phyloP scores from a whole-genome alignment of 2,113 vertebrate species.

The Raja brachyura region DNA sequence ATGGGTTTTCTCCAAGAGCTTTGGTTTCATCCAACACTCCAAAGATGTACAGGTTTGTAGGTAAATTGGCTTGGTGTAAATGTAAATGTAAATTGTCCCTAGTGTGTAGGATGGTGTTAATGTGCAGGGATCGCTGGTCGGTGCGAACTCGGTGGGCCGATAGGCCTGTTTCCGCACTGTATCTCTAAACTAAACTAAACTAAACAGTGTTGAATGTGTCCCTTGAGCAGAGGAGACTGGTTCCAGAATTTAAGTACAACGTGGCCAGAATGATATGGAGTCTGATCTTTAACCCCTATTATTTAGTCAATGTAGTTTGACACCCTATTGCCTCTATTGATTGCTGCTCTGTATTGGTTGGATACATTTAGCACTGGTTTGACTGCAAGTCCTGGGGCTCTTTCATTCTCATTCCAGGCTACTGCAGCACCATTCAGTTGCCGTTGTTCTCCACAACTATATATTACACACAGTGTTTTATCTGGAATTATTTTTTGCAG shows the following conservation, averaged over 20 bases:
- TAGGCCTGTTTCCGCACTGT: no score
- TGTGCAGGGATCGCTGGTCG: no score
- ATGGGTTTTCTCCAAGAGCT: no score
- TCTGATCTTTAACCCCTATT: neutral
- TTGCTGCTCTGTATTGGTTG: neutral
- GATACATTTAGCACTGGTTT: neutral
- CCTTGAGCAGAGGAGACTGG: neutral
- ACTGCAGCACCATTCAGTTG: neutral
- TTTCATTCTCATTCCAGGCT: neutral
- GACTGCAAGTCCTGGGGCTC: neutral
- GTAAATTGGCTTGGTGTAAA: no score
- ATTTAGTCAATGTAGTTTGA: neutral
- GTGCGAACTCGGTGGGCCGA: no score
- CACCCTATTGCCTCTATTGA: neutral
- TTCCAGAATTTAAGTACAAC: neutral
- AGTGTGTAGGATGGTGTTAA: no score
- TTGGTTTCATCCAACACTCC: no score
- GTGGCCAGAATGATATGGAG: no score
- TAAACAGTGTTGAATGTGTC: neutral
- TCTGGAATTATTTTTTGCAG: neutral
- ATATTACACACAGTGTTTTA: neutral
- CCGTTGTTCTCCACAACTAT: neutral
- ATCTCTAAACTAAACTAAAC: no score
- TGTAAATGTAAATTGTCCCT: no score
- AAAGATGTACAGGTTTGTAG: no score